A percentile compares a stretch with the other conserved stretches of the same genome.
These are phyloP conservation scores for Tetrao urogallus DNA, from an alignment of 2,113 vertebrate species.

Conservation along the genomic window DNA sequence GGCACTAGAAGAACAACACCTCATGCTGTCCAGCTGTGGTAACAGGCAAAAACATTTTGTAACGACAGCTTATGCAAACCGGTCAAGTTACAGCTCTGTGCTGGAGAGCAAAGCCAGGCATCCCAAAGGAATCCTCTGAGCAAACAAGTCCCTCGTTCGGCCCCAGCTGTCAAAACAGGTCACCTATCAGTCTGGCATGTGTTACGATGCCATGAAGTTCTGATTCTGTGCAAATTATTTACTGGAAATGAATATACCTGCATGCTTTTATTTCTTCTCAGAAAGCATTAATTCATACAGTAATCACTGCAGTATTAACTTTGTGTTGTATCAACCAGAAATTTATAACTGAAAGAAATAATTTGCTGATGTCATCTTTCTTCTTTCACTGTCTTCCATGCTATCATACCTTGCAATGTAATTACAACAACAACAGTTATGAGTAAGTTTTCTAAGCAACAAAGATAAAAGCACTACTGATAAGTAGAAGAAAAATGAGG, in stretches of 20 bases:
- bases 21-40: not conserved
- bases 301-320: not conserved
- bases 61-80: constrained; percentile 23
- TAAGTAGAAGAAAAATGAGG: not conserved
- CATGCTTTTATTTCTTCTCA: not conserved
- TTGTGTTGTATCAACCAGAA: not conserved
- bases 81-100: not conserved
- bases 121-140: constrained; percentile 26
- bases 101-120: constrained; percentile 50
- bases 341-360: not conserved
- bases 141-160: constrained; percentile 56
- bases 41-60: not conserved
- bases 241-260: not conserved
- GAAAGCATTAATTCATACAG: not conserved
- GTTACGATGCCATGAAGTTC: not conserved
- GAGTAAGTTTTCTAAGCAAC: constrained; percentile 4
- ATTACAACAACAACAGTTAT: not conserved
- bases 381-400: not conserved
- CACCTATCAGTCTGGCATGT: constrained; percentile 30
- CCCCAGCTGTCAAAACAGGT: constrained; percentile 57
- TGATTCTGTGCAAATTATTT: not conserved
- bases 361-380: not conserved
- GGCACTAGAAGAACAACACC: not conserved
- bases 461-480: not conserved
- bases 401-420: not conserved